Percentiles rank a stretch among this genome's conserved stretches.
These are phyloP conservation scores for Lepidocyrtoides sp. DNA, from an alignment of 2,888 invertebrate genomes.

Conservation along the genomic window DNA sequence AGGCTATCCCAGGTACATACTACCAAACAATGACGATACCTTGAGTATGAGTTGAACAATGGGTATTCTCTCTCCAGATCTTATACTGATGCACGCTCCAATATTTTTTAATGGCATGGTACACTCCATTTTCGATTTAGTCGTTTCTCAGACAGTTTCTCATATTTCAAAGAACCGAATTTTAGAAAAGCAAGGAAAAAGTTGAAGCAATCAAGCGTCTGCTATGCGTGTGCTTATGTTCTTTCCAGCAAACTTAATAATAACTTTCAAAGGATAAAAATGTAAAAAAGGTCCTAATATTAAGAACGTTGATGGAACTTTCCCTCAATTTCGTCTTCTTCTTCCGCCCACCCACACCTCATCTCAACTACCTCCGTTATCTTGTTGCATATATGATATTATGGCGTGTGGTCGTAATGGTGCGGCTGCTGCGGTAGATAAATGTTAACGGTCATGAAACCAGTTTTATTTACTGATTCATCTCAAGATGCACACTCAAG, in stretches of 20 bases:
- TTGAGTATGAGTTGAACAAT: too few relatives aligned
- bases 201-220: too few relatives aligned
- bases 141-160: constrained; percentile 52
- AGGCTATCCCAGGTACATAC: constrained; percentile 52
- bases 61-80: background rate
- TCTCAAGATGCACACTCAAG: background rate
- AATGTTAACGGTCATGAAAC: background rate
- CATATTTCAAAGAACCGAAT: constrained; percentile 77
- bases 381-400: constrained; percentile 2
- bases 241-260: background rate
- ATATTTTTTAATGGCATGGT: background rate
- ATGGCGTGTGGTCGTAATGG: too few relatives aligned
- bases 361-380: background rate
- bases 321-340: background rate
- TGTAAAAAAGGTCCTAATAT: background rate
- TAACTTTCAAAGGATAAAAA: background rate
- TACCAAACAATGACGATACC: too few relatives aligned
- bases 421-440: background rate
- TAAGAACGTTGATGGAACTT: background rate
- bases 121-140: constrained; percentile 38
- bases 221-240: background rate
- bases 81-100: too few relatives aligned
- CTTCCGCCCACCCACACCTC: background rate
- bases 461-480: constrained; percentile 21
- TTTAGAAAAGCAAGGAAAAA: too few relatives aligned